These are phyloP conservation scores for Trissolcus japonicus DNA, from an alignment of 2,888 invertebrate genomes.

Conservation along the genomic window DNA sequence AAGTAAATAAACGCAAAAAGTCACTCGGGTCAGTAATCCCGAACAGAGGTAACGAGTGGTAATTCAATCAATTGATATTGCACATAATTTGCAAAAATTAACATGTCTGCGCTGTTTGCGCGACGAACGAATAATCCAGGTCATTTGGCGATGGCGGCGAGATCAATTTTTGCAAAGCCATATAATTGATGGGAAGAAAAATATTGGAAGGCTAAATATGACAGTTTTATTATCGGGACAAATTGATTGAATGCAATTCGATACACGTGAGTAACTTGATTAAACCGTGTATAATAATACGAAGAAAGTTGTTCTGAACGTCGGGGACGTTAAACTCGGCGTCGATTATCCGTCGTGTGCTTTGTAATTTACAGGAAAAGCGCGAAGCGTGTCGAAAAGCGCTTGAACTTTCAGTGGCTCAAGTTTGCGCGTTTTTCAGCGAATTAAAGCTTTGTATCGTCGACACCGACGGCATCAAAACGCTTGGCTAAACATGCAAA, in stretches of 20 bases:
- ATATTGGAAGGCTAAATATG: too few species aligned
- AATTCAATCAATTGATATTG: slow-evolving; percentile 28
- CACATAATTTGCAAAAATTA: slow-evolving; percentile 32
- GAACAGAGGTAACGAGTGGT: slow-evolving; percentile 16
- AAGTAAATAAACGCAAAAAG: slow-evolving; percentile 14
- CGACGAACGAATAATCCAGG: slow-evolving; percentile 29
- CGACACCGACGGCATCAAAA: slow-evolving; percentile 1
- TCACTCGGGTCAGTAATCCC: not conserved
- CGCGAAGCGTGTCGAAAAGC: not conserved
- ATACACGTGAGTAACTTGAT: not conserved
- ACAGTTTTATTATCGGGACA: not conserved
- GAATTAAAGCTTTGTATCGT: slow-evolving; percentile 15
- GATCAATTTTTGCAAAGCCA: not conserved
- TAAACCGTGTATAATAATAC: too few species aligned
- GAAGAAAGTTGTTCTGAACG: too few species aligned
- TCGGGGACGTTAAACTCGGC: not conserved
- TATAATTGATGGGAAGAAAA: too few species aligned
- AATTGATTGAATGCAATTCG: slow-evolving; percentile 8
- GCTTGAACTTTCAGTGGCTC: slow-evolving; percentile 1
- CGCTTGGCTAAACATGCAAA: not conserved
- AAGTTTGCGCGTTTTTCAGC: slow-evolving; percentile 4
- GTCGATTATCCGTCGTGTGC: slow-evolving; percentile 9
- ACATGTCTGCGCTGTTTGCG: slow-evolving; percentile 19
- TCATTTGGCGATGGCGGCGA: slow-evolving; percentile 34
- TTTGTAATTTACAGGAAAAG: slow-evolving; percentile 14